These are phyloP conservation scores for Coregonus suidteri DNA, from an alignment of 2,797 vertebrate genomes.

Conservation along the genomic window DNA sequence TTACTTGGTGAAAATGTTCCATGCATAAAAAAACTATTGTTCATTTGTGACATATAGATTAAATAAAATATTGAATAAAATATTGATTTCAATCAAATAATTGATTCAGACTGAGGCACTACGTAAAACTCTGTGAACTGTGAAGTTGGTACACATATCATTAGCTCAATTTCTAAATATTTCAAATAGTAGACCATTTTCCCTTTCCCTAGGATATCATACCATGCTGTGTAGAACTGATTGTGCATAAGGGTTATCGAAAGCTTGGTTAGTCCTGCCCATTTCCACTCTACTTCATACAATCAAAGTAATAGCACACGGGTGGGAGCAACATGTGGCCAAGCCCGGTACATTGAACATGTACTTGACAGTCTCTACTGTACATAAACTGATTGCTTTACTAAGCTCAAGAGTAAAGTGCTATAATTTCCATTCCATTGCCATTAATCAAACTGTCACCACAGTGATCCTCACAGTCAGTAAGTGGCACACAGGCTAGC, in stretches of 20 bases:
- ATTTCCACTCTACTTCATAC: background rate
- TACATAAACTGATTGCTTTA: background rate
- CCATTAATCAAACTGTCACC: constrained; percentile 4
- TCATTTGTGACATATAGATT: no score
- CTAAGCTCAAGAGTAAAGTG: constrained; percentile 1
- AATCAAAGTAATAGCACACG: background rate
- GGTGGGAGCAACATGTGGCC: background rate
- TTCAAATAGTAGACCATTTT: background rate
- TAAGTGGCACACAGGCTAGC: background rate
- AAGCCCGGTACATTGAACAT: background rate
- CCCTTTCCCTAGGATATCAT: background rate
- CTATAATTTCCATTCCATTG: background rate
- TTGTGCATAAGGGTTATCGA: background rate
- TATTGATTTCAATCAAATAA: background rate
- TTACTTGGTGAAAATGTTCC: background rate
- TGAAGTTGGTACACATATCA: background rate
- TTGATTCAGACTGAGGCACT: background rate
- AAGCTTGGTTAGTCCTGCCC: background rate
- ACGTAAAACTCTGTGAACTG: background rate
- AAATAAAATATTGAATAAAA: no score
- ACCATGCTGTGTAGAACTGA: constrained; percentile 2
- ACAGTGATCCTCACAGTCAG: background rate
- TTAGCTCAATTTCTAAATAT: background rate
- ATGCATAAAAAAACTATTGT: background rate
- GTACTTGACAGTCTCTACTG: background rate